Evolutionary conservation across 1,140 invertebrate genomes (phyloP), one percentile per base, ranked within the genome.

Genomic region (Pseudomyrmex dendroicus): DNA sequence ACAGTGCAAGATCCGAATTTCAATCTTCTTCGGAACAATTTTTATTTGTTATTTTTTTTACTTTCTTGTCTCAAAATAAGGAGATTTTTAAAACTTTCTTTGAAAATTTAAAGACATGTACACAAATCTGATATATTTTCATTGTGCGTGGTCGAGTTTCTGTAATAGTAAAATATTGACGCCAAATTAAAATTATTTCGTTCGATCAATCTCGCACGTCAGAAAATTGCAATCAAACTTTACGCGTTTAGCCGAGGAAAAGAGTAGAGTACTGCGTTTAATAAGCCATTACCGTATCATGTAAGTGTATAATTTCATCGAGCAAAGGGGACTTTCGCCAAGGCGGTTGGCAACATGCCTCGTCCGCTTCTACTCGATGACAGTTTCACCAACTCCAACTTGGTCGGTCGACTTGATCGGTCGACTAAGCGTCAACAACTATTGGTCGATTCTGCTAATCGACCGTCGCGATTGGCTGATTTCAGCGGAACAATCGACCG

Each of bases 281-380:
- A 35, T 20, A 3, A n/a, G 54, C 1, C 48, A 15, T 15, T 10
- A 25, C 7, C 4, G 48, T 25, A 22, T 63, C 48, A n/a, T 9
- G 12, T 56, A 10, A n/a, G 20, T 22, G 54, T 20, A 15, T 12
- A 13, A 25, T 70, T 48, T 70, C 63, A n/a, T 17, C 2, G 35
- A 61, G 54, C 66, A n/a, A 80, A 80, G 76, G 76, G 76, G 22
- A 80, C 66, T 80, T 80, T 80, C 35, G 8, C 44, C 44, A 59
- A 50, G 15, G 22, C 66, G 54, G 76, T 80, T 80, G 76, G 76
- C 76, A 80, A 12, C 22, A 66, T 80, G 76, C 44, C 54, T 61
- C n/a, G 64, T 68, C 25, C 5, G 48, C 48, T 46, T 67, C 76
- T 50, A 72, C 76, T 50, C 35, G 0, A 5, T 35, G 35, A 35